Conservation (phyloP, 2,113 vertebrate genomes). For the Hippocampus comes region DNA sequence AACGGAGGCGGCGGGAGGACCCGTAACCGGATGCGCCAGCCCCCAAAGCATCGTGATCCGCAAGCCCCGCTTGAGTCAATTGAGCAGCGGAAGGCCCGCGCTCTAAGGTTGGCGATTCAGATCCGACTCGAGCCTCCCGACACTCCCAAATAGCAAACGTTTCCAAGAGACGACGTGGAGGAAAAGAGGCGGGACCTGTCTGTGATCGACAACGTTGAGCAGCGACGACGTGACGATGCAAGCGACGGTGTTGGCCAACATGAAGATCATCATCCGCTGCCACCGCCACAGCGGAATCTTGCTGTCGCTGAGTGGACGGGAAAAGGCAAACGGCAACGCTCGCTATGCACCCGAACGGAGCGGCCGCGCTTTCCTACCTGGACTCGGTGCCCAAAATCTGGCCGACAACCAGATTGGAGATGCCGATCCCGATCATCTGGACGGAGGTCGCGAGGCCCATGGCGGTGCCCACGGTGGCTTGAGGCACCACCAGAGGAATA, state of each 20-base stretch:
- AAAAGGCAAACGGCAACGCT: not conserved
- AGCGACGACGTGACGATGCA: slow-evolving; percentile 71
- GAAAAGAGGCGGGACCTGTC: slow-evolving; percentile 62
- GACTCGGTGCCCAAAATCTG: slow-evolving; percentile 76
- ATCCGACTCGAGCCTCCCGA: no score
- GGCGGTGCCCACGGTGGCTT: slow-evolving; percentile 76
- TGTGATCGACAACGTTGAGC: slow-evolving; percentile 76
- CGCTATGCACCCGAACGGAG: not conserved
- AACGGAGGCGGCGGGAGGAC: not conserved
- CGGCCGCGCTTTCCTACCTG: slow-evolving; percentile 51
- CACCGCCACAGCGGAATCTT: slow-evolving; percentile 80
- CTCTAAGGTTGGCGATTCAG: no score
- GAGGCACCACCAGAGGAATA: slow-evolving; percentile 78
- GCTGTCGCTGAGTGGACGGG: slow-evolving; percentile 55
- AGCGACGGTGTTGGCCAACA: slow-evolving; percentile 76
- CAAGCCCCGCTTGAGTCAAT: no score
- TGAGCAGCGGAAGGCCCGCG: no score
- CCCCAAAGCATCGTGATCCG: no score
- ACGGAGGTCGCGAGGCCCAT: slow-evolving; percentile 79
- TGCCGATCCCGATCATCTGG: slow-evolving; percentile 77
- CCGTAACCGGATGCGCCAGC: no score
- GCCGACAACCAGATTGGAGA: slow-evolving; percentile 79
- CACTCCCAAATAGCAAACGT: no score
- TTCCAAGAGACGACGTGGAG: not conserved
- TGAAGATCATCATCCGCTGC: slow-evolving; percentile 81